Base-by-base conservation (phyloP, 2,113 vertebrate genomes). In the Serilophus lunatus region DNA sequence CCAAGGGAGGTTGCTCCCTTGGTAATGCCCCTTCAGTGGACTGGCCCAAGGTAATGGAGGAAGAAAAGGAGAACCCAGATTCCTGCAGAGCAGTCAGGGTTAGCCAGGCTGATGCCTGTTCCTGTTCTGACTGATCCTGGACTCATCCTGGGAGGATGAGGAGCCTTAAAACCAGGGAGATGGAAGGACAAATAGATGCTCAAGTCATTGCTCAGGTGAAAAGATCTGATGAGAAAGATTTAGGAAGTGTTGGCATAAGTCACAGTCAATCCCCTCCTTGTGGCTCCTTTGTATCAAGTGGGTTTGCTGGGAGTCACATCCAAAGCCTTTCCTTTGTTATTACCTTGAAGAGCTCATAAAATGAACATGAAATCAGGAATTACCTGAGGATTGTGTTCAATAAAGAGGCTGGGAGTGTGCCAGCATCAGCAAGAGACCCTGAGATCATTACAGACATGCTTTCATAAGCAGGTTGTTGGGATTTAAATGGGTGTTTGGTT, bases 1-100 rank as follows among this genome's bases (percentile, higher is more conserved):
- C 28, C 33, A 1, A 6, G 36, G 60, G 17, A 74, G 4, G 4
- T 4, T 16, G 25, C 19, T 35, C 33, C 3, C 0, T 8, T 7
- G 36, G 20, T 6, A 7, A 18, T 3, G 38, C 3, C 7, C 19
- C 42, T 31, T 18, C 6, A 22, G 71, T 8, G 56, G 35, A 2
- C 5, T 2, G 60, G 35, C 35, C 75, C 7, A 0, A 29, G 69
- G 80, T 36, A 2, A 36, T 1, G 1, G 0, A 14, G 53, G 81
- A 50, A 47, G 63, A 36, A 11, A 23, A 44, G 68, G 74, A 75
- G 26, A 54, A 23, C 6, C 12, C 59, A 28, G 23, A 10, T 16
- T 7, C 31, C 72, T 57, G 1, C 6, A 29, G 25, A 3, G 17
- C 26, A 22, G 49, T 2, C 56, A 16, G 83, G 5, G 44, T 29